phyloP scores from a whole-genome alignment of 2,888 invertebrate species.

The Oligia strigilis region DNA sequence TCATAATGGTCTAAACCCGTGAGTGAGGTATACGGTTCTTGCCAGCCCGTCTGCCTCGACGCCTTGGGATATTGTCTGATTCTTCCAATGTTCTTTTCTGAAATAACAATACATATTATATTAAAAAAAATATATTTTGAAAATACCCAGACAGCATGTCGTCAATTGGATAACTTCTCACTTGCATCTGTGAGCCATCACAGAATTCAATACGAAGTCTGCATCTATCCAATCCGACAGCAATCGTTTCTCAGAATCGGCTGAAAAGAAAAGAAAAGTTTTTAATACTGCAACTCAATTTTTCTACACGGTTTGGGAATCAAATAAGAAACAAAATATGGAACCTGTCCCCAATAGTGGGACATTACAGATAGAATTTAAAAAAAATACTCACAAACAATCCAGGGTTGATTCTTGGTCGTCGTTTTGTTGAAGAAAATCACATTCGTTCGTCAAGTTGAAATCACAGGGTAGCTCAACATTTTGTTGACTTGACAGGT shows the following conservation, averaged over 20 bases:
- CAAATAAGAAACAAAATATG: neutral
- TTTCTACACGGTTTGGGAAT: neutral
- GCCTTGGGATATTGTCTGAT: no score
- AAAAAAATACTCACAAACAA: constrained; percentile 14
- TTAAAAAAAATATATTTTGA: no score
- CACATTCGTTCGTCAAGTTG: no score
- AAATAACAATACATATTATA: no score
- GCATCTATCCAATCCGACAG: constrained; percentile 23
- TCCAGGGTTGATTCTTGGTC: neutral
- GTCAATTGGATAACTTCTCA: neutral
- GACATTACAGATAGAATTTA: neutral
- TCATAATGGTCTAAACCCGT: no score
- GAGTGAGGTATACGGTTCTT: no score
- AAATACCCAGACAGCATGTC: neutral
- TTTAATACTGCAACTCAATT: neutral
- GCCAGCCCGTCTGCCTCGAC: no score
- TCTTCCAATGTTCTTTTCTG: no score
- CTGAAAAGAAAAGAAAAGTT: constrained; percentile 17
- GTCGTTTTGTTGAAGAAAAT: no score
- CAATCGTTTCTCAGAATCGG: constrained; percentile 31
- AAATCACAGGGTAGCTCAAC: neutral
- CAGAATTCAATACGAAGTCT: constrained; percentile 3
- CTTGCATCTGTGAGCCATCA: neutral
- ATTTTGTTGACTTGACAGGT: neutral
- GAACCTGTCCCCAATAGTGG: no score